phyloP scores from a whole-genome alignment of 2,113 vertebrate genomes.

The Rhynchomys soricoides region DNA sequence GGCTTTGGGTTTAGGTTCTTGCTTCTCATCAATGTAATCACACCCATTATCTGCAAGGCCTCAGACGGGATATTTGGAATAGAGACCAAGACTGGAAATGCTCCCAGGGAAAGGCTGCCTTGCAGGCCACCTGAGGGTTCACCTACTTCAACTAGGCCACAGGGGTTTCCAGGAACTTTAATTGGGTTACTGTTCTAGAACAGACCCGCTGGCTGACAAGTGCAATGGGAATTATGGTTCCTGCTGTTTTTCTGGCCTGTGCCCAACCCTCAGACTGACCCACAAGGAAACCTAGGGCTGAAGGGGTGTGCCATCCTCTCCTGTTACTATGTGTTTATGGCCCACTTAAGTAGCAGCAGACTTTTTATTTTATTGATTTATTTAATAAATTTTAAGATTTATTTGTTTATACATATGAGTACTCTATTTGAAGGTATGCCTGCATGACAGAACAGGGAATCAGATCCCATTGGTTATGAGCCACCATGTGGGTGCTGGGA shows the following conservation, averaged over 20 bases:
- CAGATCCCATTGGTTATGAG: too few species aligned
- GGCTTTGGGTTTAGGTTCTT: not conserved
- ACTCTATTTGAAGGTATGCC: too few species aligned
- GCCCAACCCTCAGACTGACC: slow-evolving; percentile 16
- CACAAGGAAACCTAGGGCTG: not conserved
- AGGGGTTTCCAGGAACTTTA: not conserved
- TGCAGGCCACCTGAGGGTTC: not conserved
- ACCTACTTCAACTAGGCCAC: not conserved
- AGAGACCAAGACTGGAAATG: not conserved
- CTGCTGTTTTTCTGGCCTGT: slow-evolving; percentile 30
- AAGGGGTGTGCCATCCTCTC: not conserved
- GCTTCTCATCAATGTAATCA: not conserved
- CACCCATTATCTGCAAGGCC: not conserved
- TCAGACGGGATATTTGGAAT: not conserved
- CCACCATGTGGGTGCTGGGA: too few species aligned
- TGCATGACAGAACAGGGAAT: too few species aligned
- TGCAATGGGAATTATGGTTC: not conserved
- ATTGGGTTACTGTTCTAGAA: not conserved
- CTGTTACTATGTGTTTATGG: slow-evolving; percentile 29
- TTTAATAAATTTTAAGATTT: too few species aligned
- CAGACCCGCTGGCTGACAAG: not conserved
- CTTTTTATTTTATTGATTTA: not conserved
- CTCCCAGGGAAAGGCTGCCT: not conserved
- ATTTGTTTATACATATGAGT: too few species aligned
- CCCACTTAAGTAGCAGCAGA: slow-evolving; percentile 63